Base-by-base conservation (phyloP, 2,888 invertebrate genomes). In the Amphimallon solstitiale region DNA sequence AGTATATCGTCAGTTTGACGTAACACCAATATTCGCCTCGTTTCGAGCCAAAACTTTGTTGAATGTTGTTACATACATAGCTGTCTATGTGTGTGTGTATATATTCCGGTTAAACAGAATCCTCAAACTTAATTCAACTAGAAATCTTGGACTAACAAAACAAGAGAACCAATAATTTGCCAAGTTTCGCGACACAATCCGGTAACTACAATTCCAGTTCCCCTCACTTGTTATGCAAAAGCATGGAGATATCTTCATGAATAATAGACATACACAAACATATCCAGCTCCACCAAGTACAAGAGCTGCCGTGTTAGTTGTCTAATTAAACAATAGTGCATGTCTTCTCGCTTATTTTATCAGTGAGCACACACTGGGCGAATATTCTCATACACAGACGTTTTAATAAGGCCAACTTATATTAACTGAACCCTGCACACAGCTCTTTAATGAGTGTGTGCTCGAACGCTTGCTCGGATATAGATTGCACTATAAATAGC, bases 301-400 rank as follows among this genome's bases (percentile, higher is more conserved):
- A 43, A 43, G 14, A 2, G 9, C 40, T 43, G 40, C 38, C 59
- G 40, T 59, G 59, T 59, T 59, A 59, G 59, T 43, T 59, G 59
- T 59, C 59, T 59, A 59, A 59, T 59, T 59, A 59, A 59, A 59
- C 59, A 59, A 40, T 59, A 15, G 38, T 38, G 40, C n/a, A 59
- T 43, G 59, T 59, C 59, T 38, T 38, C 23, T 14, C 40, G 40
- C 40, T 14, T 43, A 17, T 17, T 43, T 43, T 43, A 43, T 43
- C 40, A 7, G 15, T 17, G 14, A 43, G 14, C 40, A 43, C 40
- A 43, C 9, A 29, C 29, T 29, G 29, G 29, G 29, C 29, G 5
- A 29, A 29, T 5, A 5, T 29, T 9, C 9, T 5, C 29, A 43
- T 43, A 43, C 40, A 43, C 40, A 43, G 40, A 43, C 17, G 14